Base-by-base conservation (phyloP, 1,140 invertebrate genomes). In the Chymomyza costata region DNA sequence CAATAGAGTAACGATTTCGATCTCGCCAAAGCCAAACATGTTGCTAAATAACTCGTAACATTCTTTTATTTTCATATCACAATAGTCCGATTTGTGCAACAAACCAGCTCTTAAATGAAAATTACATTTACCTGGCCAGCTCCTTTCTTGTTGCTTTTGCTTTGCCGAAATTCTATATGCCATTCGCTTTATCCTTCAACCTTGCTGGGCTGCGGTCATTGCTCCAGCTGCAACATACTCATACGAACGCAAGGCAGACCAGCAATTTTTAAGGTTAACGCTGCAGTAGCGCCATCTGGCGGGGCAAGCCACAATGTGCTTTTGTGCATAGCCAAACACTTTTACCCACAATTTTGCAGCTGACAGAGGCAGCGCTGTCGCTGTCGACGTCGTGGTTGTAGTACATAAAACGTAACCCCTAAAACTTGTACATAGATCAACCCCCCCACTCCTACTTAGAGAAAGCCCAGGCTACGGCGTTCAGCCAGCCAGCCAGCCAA, bases 141-240 rank as follows among this genome's bases (percentile, higher is more conserved):
- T 10, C 10, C 10, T 28, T 28, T 5, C 10, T 28, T 28, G 5
- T 28, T 5, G 5, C 25, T 10, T 28, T 28, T 28, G 7, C 7
- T 34, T 5, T 34, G 31, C 31, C 3, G 5, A 5, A 5, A 34
- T 34, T 34, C 3, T 34, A 11, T 34, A 11, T 14, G 15, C 11
- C 40, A 10, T 60, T 52, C 34, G 41, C 47, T 53, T 73, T 73
- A 80, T 80, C 74, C 73, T 80, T 80, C 78, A 82, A 82, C 78
- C 65, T 68, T 82, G 60, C 21, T 52, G 48, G 70, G 65, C 68
- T 74, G 65, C 58, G 69, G 76, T 81, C 69, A 81, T 81, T 81
- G 74, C 76, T 70, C 69, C 52, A 74, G 65, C 73, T 68, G 13
- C 43, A 15, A 21, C 37, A 48, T 21, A 30, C 39, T 49, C 35